A percentile compares a stretch with the other conserved stretches of the same genome.
Evolutionary conservation across 2,888 invertebrate genomes (phyloP).

Genomic region (Noctua comes): DNA sequence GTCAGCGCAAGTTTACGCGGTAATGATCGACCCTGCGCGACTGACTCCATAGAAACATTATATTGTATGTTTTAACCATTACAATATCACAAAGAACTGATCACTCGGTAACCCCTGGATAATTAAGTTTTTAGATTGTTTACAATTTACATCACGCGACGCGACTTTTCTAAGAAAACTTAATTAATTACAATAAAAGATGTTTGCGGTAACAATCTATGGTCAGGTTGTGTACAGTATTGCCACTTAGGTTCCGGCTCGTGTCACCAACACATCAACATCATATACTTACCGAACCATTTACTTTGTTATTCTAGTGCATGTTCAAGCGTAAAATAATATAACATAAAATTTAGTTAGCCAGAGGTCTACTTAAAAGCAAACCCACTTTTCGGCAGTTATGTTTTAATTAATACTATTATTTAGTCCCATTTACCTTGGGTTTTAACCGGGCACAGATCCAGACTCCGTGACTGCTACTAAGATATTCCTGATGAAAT

Average conservation of each 20-base stretch:
- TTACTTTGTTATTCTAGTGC: slow-evolving; percentile 1
- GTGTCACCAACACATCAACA: background rate
- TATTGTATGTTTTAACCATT: background rate
- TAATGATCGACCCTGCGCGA: background rate
- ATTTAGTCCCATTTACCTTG: background rate
- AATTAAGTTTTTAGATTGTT: slow-evolving; percentile 6
- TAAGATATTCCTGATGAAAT: background rate
- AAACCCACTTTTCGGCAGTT: too few species aligned
- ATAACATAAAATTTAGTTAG: background rate
- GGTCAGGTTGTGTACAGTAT: background rate
- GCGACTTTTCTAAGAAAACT: slow-evolving; percentile 6
- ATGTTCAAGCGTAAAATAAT: background rate
- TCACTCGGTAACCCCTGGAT: background rate
- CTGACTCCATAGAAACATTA: background rate
- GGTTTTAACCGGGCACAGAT: background rate
- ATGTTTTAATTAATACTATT: background rate
- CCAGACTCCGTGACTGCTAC: background rate
- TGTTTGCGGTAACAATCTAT: background rate
- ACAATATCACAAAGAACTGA: background rate
- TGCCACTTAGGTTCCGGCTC: background rate
- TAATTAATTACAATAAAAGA: background rate
- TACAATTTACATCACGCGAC: slow-evolving; percentile 12
- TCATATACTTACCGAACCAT: background rate
- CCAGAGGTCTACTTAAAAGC: background rate
- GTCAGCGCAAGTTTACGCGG: background rate